A percentile compares a stretch with the other conserved stretches of the same genome.
These are phyloP conservation scores for Crioceris asparagi DNA, from an alignment of 2,888 invertebrate species.

Conservation along the genomic window DNA sequence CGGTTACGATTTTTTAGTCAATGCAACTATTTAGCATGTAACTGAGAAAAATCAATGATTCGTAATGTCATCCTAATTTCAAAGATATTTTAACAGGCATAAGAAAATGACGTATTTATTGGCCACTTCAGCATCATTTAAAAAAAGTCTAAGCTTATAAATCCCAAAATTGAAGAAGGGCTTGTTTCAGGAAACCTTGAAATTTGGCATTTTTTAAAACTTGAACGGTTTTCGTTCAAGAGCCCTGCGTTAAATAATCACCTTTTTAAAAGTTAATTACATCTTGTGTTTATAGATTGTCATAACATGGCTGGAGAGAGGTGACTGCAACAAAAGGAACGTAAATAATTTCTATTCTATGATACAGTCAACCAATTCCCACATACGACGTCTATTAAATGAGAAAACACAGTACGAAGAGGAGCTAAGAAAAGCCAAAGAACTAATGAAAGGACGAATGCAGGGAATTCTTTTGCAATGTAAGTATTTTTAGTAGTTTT, in stretches of 20 bases:
- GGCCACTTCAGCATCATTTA: neutral
- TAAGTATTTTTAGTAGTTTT: slow-evolving; percentile 59
- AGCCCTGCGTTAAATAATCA: too few relatives aligned
- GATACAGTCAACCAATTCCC: slow-evolving; percentile 91
- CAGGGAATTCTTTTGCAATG: slow-evolving; percentile 82
- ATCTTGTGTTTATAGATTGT: slow-evolving; percentile 50
- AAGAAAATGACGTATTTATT: neutral
- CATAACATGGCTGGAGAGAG: slow-evolving; percentile 85
- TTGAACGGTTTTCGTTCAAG: too few relatives aligned
- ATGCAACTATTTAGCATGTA: too few relatives aligned
- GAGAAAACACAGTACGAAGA: slow-evolving; percentile 84
- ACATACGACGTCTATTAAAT: slow-evolving; percentile 71
- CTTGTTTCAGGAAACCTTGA: neutral
- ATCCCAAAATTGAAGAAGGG: neutral
- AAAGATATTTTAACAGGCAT: neutral
- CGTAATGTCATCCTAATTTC: neutral
- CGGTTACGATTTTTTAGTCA: too few relatives aligned
- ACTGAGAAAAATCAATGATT: too few relatives aligned
- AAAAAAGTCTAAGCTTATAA: neutral
- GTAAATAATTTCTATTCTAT: slow-evolving; percentile 88
- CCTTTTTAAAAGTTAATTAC: neutral
- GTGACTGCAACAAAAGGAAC: slow-evolving; percentile 87
- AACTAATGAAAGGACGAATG: slow-evolving; percentile 74
- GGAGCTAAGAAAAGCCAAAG: slow-evolving; percentile 75
- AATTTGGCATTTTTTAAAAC: too few relatives aligned